Evolutionary conservation across 1,140 invertebrate genomes (phyloP), one percentile per base, ranked within the genome.

Genomic region (Pseudoatta argentina): DNA sequence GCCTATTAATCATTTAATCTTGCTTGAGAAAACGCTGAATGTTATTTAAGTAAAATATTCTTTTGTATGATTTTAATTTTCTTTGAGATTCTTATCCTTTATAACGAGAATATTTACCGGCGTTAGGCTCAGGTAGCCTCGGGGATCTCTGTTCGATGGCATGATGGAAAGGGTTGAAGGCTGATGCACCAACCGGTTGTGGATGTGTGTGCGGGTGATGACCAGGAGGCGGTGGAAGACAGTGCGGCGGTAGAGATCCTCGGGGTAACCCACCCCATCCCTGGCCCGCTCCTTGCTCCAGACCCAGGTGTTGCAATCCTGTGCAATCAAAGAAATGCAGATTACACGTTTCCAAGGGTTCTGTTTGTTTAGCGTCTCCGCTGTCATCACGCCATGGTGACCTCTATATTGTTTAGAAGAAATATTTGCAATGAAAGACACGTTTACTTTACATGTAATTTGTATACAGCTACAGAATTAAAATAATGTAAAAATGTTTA

Each of bases 161-260:
- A 34, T 95, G 94, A 82, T 95, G 94, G 88, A 95, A 95, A 66
- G 94, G 94, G 85, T 95, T 95, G 88, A 95, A 95, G 72, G 95
- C 94, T 63, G 95, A 95, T 48, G 93, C 93, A 87, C 94, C 94
- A 71, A 89, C 91, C 91, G 91, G 91, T 57, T 91, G 94, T 77
- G 92, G 92, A 87, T 95, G 94, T 71, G 93, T 78, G 86, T 94
- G 94, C 72, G 94, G 93, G 73, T 95, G 94, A 88, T 95, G 94
- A 64, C 93, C 93, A 1, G 94, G 94, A 14, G 95, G 93, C 39
- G 95, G 94, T 63, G 95, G 95, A 89, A 95, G 93, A 93, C 93
- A 95, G 79, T 95, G 94, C 75, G 94, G 93, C 57, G 94, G 93
- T 86, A 95, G 67, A 87, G 93, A 94, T 81, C 94, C 93, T 86